Conservation (phyloP, 64 coral and sea anemone genomes). For the Stichodactyla helianthus region DNA sequence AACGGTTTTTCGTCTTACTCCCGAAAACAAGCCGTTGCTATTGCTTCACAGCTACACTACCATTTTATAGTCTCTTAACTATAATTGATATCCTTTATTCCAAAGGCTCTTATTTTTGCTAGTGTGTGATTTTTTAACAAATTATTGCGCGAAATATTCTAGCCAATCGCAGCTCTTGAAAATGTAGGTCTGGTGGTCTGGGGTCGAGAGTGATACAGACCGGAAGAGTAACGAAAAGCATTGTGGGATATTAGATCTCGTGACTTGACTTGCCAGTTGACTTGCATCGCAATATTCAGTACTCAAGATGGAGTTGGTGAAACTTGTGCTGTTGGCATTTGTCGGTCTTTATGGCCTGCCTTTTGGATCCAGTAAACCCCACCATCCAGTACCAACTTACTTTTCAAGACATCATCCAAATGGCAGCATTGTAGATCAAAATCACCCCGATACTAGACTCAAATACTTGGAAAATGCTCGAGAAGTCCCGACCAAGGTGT, state of each 20-base stretch:
- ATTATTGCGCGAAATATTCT: too few species aligned
- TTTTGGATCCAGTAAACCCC: slow-evolving; percentile 6
- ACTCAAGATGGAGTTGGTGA: not conserved
- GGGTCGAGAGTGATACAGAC: too few species aligned
- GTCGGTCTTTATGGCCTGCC: not conserved
- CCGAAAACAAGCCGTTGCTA: too few species aligned
- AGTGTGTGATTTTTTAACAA: too few species aligned
- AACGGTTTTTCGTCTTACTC: too few species aligned
- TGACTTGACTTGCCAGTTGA: not conserved
- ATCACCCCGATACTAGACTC: slow-evolving; percentile 52
- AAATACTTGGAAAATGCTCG: slow-evolving; percentile 18
- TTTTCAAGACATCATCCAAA: slow-evolving; percentile 70
- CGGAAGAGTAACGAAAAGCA: not conserved
- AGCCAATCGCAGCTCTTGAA: too few species aligned
- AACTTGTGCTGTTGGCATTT: not conserved
- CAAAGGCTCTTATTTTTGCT: too few species aligned
- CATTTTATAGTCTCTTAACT: too few species aligned
- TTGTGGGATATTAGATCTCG: not conserved
- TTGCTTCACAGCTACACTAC: too few species aligned
- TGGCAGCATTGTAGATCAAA: slow-evolving; percentile 71
- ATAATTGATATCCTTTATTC: too few species aligned
- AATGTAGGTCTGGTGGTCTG: too few species aligned
- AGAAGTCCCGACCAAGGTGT: not conserved
- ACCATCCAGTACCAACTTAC: slow-evolving; percentile 67
- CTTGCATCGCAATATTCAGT: not conserved